Evolutionary conservation across 2,113 vertebrate genomes (phyloP), one percentile per base, ranked within the genome.

Genomic region (Catharus bicknelli): DNA sequence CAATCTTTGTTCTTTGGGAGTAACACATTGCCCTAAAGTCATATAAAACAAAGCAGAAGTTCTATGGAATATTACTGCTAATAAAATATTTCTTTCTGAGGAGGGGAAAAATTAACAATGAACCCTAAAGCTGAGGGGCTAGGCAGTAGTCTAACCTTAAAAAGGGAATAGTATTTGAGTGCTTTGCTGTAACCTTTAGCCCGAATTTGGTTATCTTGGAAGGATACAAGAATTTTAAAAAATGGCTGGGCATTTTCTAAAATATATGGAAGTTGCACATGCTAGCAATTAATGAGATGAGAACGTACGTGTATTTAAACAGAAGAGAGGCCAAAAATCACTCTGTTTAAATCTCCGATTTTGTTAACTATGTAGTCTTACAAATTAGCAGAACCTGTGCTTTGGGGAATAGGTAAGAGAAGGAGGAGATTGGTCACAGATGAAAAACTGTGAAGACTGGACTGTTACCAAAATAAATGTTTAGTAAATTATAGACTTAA

Each of bases 191-290:
- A 74, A 27, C 26, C 6, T 85, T 91, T 54, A 90, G 22, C 26
- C 7, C 0, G 0, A 23, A 4, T 48, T 47, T 9, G 30, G 2
- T 29, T 45, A 14, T 30, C 29, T 83, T 85, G 25, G 23, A 80
- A 42, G 23, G 17, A 83, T 36, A 25, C 0, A 25, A 23, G 2
- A 43, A 91, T 61, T 68, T 74, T 3, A 16, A 53, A 55, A 55
- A 8, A 40, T n/a, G 5, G 43, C 13, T 61, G 40, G 29, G 27
- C 2, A 22, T 66, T 57, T 83, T 69, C 42, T 83, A 66, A 93
- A 62, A 29, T 62, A 45, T 25, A 55, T 76, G 25, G 57, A 26
- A 54, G 73, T 64, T 53, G 7, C 6, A 45, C 9, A 16, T 68
- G 6, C 18, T 64, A 61, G 11, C 19, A 79, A 45, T 13, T 45